These are phyloP conservation scores for Acanthis flammea DNA, from an alignment of 2,797 vertebrate genomes.

Conservation along the genomic window DNA sequence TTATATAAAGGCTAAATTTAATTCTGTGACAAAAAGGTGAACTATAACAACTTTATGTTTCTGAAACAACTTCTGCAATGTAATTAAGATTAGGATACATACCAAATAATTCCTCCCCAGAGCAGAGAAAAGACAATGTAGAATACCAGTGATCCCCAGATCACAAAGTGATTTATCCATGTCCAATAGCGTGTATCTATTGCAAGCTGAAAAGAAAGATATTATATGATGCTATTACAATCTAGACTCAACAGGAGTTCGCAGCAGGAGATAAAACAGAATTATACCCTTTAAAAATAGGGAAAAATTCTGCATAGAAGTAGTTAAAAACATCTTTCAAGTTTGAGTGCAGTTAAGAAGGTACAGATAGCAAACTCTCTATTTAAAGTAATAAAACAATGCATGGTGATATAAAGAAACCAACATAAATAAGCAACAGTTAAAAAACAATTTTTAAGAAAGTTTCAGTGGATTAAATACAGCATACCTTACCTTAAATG, in stretches of 20 bases:
- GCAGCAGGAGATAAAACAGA: neutral
- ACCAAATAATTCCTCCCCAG: constrained; percentile 98
- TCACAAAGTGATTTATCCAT: constrained; percentile 97
- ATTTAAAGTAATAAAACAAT: neutral
- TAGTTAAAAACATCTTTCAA: neutral
- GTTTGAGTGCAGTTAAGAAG: neutral
- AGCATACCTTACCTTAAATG: constrained; percentile 86
- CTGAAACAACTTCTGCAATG: neutral
- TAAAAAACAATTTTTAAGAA: neutral
- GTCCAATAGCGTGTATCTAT: constrained; percentile 98
- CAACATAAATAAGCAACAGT: neutral
- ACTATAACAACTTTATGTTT: neutral
- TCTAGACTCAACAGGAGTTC: neutral
- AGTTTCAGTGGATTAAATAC: neutral
- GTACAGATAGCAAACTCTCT: neutral
- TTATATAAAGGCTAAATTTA: neutral
- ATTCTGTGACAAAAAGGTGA: neutral
- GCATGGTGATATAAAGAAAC: neutral
- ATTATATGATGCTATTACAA: neutral
- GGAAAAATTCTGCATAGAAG: neutral
- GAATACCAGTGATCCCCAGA: constrained; percentile 96
- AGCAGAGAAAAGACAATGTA: constrained; percentile 94
- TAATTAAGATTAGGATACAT: constrained; percentile 26
- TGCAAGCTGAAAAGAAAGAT: constrained; percentile 79
- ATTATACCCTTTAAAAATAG: neutral